Conservation (phyloP, 2,888 invertebrate species). For the Dioctria rufipes region DNA sequence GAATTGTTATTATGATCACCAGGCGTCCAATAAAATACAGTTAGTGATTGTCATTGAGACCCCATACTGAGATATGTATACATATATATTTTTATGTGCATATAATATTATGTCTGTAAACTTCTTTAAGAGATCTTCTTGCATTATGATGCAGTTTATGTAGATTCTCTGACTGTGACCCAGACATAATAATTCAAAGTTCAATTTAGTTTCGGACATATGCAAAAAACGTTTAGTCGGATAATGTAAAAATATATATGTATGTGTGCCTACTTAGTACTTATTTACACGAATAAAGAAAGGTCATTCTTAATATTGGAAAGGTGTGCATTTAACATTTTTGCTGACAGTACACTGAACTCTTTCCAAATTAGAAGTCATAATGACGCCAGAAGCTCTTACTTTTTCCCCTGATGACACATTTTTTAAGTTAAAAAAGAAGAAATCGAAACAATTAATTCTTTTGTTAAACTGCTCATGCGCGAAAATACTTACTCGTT, state of each 20-base stretch:
- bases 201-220: slow-evolving; percentile 29
- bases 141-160: background rate
- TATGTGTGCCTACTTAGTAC: too few species aligned
- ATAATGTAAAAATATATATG: too few species aligned
- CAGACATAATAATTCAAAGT: slow-evolving; percentile 35
- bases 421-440: background rate
- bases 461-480: background rate
- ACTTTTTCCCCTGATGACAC: background rate
- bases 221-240: too few species aligned
- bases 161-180: background rate
- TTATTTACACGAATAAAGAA: too few species aligned
- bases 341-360: too few species aligned
- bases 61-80: background rate
- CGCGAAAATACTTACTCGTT: slow-evolving; percentile 13
- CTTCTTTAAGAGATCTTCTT: background rate
- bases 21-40: slow-evolving; percentile 26
- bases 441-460: too few species aligned
- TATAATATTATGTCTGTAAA: background rate
- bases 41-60: slow-evolving; percentile 8
- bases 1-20: background rate
- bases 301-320: too few species aligned
- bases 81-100: background rate
- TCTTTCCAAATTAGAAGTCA: too few species aligned
- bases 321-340: too few species aligned
- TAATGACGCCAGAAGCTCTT: background rate